Evolutionary conservation across 2,113 vertebrate species (phyloP).

Genomic region (Acanthochromis polyacanthus): DNA sequence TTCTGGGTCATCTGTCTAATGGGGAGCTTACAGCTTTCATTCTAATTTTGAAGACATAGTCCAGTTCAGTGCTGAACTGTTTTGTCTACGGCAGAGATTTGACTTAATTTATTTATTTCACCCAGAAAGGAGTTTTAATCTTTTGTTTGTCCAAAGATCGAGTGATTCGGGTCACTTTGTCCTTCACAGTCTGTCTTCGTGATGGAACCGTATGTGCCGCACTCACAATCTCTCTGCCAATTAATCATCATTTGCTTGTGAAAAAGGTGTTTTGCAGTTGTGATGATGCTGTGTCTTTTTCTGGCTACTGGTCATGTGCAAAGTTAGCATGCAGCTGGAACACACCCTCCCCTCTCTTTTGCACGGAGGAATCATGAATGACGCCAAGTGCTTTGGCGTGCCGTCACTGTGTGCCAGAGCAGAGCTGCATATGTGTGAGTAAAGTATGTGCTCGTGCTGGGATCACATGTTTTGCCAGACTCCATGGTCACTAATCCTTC

Average conservation of each 20-base stretch:
- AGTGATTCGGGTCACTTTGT: conserved; percentile 66
- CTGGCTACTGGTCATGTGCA: neutral
- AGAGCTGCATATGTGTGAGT: conserved; percentile 63
- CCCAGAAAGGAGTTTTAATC: conserved; percentile 60
- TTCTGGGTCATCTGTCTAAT: neutral
- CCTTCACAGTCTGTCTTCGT: conserved; percentile 55
- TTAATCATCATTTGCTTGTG: neutral
- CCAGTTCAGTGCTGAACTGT: conserved; percentile 5
- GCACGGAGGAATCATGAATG: conserved; percentile 45
- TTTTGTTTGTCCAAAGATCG: conserved; percentile 59
- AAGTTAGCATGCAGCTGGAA: neutral
- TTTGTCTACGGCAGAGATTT: conserved; percentile 44
- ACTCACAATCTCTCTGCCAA: conserved; percentile 13
- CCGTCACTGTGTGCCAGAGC: conserved; percentile 27
- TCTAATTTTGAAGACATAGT: conserved; percentile 19
- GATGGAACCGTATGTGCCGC: conserved; percentile 22
- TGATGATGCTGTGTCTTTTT: too few relatives aligned
- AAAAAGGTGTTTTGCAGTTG: too few relatives aligned
- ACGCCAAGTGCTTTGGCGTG: neutral
- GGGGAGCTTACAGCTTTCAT: neutral
- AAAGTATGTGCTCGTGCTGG: conserved; percentile 63
- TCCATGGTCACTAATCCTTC: conserved; percentile 75
- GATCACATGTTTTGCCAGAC: conserved; percentile 79
- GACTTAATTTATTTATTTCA: conserved; percentile 58
- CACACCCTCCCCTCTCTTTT: neutral